These are phyloP conservation scores for Latrodectus elegans DNA, from an alignment of 2,888 invertebrate genomes.

Conservation along the genomic window DNA sequence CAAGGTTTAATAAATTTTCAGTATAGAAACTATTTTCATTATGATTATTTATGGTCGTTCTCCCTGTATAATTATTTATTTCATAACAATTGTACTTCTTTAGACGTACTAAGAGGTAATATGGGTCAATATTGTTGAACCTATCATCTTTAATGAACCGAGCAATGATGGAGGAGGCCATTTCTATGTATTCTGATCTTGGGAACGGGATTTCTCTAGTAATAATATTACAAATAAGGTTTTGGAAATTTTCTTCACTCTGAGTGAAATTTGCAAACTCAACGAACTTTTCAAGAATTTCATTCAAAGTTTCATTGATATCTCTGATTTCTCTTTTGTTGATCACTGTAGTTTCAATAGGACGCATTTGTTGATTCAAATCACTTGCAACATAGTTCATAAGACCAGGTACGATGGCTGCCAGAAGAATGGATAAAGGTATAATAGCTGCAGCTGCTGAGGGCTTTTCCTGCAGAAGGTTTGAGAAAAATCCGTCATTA, in stretches of 20 bases:
- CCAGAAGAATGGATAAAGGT: slow-evolving; percentile 43
- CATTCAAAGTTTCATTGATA: slow-evolving; percentile 2
- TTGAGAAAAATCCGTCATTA: slow-evolving; percentile 39
- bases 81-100: slow-evolving; percentile 49
- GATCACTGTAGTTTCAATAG: slow-evolving; percentile 22
- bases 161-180: slow-evolving; percentile 15
- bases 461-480: slow-evolving; percentile 29
- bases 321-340: slow-evolving; percentile 26
- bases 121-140: slow-evolving; percentile 19
- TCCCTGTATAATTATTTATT: too few relatives aligned
- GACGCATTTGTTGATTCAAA: neutral
- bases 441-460: slow-evolving; percentile 34
- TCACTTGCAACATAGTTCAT: slow-evolving; percentile 53
- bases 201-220: neutral
- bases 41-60: too few relatives aligned
- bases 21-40: too few relatives aligned
- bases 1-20: too few relatives aligned
- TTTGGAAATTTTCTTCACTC: slow-evolving; percentile 41
- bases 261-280: slow-evolving; percentile 27
- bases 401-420: slow-evolving; percentile 44
- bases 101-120: slow-evolving; percentile 27
- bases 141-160: slow-evolving; percentile 34
- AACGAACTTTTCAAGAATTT: slow-evolving; percentile 17
- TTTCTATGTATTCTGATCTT: slow-evolving; percentile 15
- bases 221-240: slow-evolving; percentile 31